Evolutionary conservation across 2,113 vertebrate genomes (phyloP).

Genomic region (Solenodon paradoxus): DNA sequence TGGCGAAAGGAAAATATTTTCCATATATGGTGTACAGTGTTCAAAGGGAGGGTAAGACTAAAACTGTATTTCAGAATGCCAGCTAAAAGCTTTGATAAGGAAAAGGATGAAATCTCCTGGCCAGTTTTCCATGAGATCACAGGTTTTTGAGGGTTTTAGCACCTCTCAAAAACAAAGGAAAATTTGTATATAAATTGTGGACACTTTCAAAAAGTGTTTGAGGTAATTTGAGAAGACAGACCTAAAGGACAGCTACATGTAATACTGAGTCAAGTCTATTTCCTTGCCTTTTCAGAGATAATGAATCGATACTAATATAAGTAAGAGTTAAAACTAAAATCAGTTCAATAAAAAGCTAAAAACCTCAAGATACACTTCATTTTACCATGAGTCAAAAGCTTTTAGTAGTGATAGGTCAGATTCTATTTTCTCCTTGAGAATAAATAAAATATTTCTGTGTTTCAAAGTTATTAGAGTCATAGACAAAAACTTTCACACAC

Average conservation of each 20-base stretch:
- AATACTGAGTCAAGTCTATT: not conserved
- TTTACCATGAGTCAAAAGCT: not conserved
- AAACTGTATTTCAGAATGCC: not conserved
- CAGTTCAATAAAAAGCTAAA: not conserved
- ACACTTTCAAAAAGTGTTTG: not conserved
- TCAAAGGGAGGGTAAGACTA: not conserved
- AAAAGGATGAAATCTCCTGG: not conserved
- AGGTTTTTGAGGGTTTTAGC: not conserved
- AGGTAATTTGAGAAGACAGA: not conserved
- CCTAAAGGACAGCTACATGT: not conserved
- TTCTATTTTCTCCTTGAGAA: not conserved
- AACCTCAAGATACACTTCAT: not conserved
- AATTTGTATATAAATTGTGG: not conserved
- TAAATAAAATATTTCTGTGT: not conserved
- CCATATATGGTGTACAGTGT: not conserved
- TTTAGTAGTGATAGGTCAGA: not conserved
- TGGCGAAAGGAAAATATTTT: not conserved
- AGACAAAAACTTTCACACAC: not conserved
- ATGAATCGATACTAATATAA: not conserved
- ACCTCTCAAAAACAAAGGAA: not conserved
- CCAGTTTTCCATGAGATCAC: not conserved
- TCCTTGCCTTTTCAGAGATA: not conserved
- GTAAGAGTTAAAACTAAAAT: not conserved
- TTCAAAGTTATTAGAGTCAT: not conserved
- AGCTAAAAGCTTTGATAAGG: not conserved